phyloP scores from a whole-genome alignment of 2,888 invertebrate genomes.

The Pseudococcus viburni region DNA sequence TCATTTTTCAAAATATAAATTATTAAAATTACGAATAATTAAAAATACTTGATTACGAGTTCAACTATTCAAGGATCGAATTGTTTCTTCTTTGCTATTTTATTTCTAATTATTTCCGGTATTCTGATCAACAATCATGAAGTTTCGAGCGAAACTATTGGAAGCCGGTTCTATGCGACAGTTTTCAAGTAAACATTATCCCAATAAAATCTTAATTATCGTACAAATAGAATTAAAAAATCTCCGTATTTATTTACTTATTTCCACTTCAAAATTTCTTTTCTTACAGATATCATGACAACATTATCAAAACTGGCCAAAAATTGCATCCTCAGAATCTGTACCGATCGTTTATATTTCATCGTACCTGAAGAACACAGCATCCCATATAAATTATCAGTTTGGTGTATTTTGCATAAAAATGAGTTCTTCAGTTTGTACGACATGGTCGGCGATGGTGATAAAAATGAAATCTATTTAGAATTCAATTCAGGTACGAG shows the following conservation, averaged over 20 bases:
- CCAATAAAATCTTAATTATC: background rate
- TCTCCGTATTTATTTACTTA: background rate
- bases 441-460: constrained; percentile 83
- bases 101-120: too few relatives aligned
- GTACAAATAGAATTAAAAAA: too few relatives aligned
- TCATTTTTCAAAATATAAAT: too few relatives aligned
- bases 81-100: too few relatives aligned
- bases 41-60: too few relatives aligned
- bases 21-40: too few relatives aligned
- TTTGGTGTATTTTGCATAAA: constrained; percentile 85
- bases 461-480: constrained; percentile 85
- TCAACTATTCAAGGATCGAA: too few relatives aligned
- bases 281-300: constrained; percentile 77
- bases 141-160: constrained; percentile 80
- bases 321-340: constrained; percentile 81
- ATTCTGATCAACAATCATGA: constrained; percentile 73
- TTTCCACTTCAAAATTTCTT: background rate
- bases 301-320: constrained; percentile 85
- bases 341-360: constrained; percentile 79
- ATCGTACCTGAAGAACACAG: constrained; percentile 83
- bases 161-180: constrained; percentile 80
- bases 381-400: constrained; percentile 75
- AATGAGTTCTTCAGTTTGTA: constrained; percentile 88
- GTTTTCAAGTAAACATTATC: constrained; percentile 77
- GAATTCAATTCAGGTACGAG: constrained; percentile 79